phyloP scores from a whole-genome alignment of 2,113 vertebrate genomes.

The Polyodon spathula region DNA sequence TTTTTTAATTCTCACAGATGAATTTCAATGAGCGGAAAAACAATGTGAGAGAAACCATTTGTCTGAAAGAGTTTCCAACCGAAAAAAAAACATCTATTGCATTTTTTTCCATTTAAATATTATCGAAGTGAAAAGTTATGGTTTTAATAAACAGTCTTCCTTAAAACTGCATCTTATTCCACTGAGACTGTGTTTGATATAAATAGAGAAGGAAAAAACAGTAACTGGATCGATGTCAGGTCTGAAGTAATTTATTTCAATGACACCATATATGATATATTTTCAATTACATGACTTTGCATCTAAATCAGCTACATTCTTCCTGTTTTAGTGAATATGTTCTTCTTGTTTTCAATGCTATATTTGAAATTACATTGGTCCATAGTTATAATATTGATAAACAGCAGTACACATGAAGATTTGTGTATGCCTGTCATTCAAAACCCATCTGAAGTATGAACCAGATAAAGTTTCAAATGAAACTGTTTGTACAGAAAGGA shows the following conservation, averaged over 20 bases:
- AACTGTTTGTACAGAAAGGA: no score
- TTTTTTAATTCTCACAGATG: no score
- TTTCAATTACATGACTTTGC: constrained; percentile 1
- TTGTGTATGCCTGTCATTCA: neutral
- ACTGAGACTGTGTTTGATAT: neutral
- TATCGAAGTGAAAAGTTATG: no score
- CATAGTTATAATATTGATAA: neutral
- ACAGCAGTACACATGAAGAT: neutral
- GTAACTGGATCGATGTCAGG: neutral
- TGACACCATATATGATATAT: neutral
- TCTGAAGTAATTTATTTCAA: constrained; percentile 1
- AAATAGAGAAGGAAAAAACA: neutral
- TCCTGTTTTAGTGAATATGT: no score
- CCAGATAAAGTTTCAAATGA: no score
- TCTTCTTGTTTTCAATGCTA: neutral
- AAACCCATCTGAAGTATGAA: neutral
- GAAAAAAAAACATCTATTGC: no score
- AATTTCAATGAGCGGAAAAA: no score
- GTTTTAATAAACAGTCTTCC: no score
- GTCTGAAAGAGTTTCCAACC: no score
- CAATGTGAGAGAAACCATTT: no score
- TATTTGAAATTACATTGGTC: neutral
- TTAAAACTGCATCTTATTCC: no score
- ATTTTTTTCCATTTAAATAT: no score
- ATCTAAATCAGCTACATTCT: neutral